A percentile compares a stretch with the other conserved stretches of the same genome.
These are phyloP conservation scores for Aphelenchoides bicaudatus DNA, from an alignment of 2,888 invertebrate genomes.

Conservation along the genomic window DNA sequence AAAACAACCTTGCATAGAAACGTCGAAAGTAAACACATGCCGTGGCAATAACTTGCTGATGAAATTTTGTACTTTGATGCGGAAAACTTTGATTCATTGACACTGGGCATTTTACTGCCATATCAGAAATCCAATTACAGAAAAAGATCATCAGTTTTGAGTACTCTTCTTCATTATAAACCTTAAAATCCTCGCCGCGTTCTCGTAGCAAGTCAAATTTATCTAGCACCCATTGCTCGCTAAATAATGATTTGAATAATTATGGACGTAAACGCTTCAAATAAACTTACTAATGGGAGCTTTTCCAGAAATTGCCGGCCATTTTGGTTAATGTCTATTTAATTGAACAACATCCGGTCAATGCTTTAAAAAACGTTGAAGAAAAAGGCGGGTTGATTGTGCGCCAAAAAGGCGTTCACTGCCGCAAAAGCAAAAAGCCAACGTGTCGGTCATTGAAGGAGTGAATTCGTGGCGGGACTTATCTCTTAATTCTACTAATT, in stretches of 20 bases:
- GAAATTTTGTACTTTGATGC: constrained; percentile 48
- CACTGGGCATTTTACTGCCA: too few relatives aligned
- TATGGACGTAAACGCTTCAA: too few relatives aligned
- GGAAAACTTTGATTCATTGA: too few relatives aligned
- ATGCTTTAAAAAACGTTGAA: too few relatives aligned
- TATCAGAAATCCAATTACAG: constrained; percentile 80
- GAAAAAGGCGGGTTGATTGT: too few relatives aligned
- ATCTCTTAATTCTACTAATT: too few relatives aligned
- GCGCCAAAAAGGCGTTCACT: too few relatives aligned
- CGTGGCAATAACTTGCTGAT: constrained; percentile 97
- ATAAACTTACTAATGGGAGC: constrained; percentile 81
- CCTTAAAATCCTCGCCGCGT: constrained; percentile 85
- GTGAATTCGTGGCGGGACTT: too few relatives aligned
- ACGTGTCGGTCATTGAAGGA: too few relatives aligned
- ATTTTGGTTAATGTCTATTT: too few relatives aligned
- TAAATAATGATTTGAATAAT: constrained; percentile 57
- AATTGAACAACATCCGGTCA: too few relatives aligned
- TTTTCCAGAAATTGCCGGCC: constrained; percentile 99
- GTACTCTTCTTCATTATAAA: constrained; percentile 85
- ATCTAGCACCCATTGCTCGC: constrained; percentile 96
- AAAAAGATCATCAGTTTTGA: constrained; percentile 97
- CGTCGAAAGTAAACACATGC: constrained; percentile 98
- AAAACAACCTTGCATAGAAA: constrained; percentile 73
- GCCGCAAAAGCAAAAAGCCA: too few relatives aligned
- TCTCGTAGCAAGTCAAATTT: constrained; percentile 89